Conservation (phyloP, 2,888 invertebrate species). For the Daptonema setosum region DNA sequence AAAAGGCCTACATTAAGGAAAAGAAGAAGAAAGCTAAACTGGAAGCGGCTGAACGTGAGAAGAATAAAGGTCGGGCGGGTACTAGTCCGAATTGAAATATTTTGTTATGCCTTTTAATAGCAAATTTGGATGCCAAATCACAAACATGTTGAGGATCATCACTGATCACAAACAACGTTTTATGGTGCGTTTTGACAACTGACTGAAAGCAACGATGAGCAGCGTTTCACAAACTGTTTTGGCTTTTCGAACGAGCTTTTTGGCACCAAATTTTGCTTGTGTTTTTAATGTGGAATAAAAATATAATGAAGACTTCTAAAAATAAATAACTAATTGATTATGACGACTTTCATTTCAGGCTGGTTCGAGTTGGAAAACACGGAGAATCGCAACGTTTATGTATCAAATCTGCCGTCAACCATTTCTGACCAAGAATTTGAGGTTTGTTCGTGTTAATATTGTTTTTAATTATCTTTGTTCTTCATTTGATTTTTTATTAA, state of each 20-base stretch:
- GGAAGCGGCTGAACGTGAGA: slow-evolving; percentile 4
- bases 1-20: background rate
- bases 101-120: too few relatives aligned
- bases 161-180: too few relatives aligned
- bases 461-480: too few relatives aligned
- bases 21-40: slow-evolving; percentile 7
- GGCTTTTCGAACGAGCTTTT: background rate
- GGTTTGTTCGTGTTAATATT: slow-evolving; percentile 7
- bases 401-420: slow-evolving; percentile 66
- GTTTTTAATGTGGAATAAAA: background rate
- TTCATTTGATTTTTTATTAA: too few relatives aligned
- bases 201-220: background rate
- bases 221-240: background rate
- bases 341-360: slow-evolving; percentile 30
- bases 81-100: too few relatives aligned
- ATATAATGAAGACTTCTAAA: background rate
- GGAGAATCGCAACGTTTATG: slow-evolving; percentile 83
- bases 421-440: slow-evolving; percentile 49
- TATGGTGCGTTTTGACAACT: too few relatives aligned
- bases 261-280: background rate
- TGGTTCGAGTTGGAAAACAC: slow-evolving; percentile 82
- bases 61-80: background rate
- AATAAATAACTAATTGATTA: background rate
- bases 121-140: too few relatives aligned
- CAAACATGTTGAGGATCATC: too few relatives aligned